Evolutionary conservation across 2,888 invertebrate species (phyloP).

Genomic region (Phorcus lineatus): DNA sequence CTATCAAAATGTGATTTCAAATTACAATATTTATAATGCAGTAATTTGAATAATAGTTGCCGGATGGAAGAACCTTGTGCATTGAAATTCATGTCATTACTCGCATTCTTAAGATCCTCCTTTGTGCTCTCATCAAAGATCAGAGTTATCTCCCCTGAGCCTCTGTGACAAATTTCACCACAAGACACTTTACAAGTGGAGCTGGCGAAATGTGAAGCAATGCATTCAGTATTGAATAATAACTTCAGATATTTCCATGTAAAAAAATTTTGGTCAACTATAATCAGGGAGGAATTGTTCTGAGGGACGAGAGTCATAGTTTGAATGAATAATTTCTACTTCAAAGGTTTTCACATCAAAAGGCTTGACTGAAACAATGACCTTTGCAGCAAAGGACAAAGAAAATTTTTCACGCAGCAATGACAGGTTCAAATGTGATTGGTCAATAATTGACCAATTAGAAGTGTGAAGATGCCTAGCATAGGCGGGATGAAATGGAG

Average conservation of each 20-base stretch:
- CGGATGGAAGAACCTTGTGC: no score
- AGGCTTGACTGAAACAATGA: background rate
- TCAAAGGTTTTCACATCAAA: conserved; percentile 1
- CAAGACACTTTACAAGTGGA: background rate
- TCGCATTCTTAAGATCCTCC: background rate
- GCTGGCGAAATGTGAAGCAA: no score
- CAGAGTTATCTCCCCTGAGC: background rate
- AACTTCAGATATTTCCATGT: no score
- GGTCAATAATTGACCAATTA: conserved; percentile 29
- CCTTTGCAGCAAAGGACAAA: background rate
- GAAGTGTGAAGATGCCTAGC: background rate
- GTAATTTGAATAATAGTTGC: no score
- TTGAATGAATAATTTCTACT: background rate
- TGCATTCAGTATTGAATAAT: no score
- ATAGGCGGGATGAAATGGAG: background rate
- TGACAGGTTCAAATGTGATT: conserved; percentile 18
- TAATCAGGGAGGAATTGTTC: background rate
- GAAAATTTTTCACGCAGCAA: background rate
- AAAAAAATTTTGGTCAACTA: no score
- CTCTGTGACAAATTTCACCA: background rate
- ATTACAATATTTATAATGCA: no score
- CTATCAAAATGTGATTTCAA: no score
- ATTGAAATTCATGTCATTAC: conserved; percentile 1
- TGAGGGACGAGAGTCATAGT: background rate
- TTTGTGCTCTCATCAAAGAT: background rate